These are phyloP conservation scores for Tenualosa ilisha DNA, from an alignment of 2,797 vertebrate species.

Conservation along the genomic window DNA sequence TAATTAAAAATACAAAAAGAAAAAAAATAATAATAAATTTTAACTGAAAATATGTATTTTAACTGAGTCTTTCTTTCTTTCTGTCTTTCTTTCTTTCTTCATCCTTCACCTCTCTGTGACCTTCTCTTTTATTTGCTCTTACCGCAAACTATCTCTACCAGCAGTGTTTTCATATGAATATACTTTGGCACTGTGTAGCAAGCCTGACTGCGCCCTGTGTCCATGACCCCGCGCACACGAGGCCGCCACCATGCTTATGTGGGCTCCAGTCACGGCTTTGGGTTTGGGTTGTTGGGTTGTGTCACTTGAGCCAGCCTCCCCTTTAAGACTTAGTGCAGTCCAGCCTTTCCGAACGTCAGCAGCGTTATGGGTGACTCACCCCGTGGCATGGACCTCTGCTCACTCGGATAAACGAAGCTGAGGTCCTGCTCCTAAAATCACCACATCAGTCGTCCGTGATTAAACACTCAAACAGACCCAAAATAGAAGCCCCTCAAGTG, in stretches of 20 bases:
- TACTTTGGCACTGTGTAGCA: background rate
- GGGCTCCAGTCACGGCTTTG: background rate
- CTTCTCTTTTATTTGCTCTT: background rate
- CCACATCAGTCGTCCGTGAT: slow-evolving; percentile 3
- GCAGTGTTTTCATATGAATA: background rate
- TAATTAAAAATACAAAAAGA: too few species aligned
- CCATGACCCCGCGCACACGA: background rate
- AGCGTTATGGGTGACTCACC: background rate
- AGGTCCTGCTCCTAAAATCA: slow-evolving; percentile 2
- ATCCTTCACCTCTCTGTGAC: background rate
- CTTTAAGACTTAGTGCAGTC: background rate
- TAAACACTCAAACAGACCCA: background rate
- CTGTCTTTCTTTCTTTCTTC: background rate
- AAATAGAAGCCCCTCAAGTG: slow-evolving; percentile 14
- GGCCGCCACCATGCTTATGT: background rate
- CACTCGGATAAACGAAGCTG: background rate
- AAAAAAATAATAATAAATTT: background rate
- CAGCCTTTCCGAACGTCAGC: background rate
- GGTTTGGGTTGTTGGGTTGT: background rate
- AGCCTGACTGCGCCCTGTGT: background rate
- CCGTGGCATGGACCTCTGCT: background rate
- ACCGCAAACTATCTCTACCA: background rate
- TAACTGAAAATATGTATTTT: background rate
- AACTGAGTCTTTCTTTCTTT: background rate
- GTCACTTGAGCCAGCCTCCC: background rate